Evolutionary conservation across 1,140 invertebrate genomes (phyloP).

Genomic region (Whitmania pigra): DNA sequence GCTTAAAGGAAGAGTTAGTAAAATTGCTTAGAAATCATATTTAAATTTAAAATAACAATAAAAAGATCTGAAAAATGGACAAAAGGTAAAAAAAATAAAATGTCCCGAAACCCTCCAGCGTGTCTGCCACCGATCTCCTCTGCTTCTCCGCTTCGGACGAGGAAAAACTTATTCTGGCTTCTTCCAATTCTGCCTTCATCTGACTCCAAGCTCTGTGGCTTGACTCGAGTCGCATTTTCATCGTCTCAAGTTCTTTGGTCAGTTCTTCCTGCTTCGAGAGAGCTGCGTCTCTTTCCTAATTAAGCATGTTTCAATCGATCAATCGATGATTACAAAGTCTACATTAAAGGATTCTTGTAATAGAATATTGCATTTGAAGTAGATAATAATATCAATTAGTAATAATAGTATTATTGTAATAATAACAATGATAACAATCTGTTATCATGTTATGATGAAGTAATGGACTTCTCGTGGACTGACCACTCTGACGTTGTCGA

Average conservation of each 20-base stretch:
- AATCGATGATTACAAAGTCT: too few species aligned
- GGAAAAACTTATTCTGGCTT: conserved; percentile 30
- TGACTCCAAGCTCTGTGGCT: conserved; percentile 36
- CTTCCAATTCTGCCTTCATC: conserved; percentile 35
- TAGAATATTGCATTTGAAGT: neutral
- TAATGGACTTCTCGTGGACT: conserved; percentile 2
- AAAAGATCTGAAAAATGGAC: too few species aligned
- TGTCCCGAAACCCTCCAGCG: neutral
- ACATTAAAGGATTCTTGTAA: neutral
- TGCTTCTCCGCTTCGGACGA: conserved; percentile 20
- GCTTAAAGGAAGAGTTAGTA: neutral
- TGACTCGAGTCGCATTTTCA: conserved; percentile 37
- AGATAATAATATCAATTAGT: neutral
- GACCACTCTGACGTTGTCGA: conserved; percentile 37
- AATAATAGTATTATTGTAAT: neutral
- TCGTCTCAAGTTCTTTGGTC: conserved; percentile 34
- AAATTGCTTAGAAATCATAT: too few species aligned
- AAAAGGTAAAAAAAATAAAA: too few species aligned
- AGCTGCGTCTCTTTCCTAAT: conserved; percentile 38
- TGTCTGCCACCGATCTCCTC: neutral
- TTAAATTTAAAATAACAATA: too few species aligned
- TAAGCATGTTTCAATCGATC: neutral
- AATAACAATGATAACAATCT: neutral
- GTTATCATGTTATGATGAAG: neutral
- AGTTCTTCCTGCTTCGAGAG: conserved; percentile 29